phyloP scores from a whole-genome alignment of 2,113 vertebrate species.

The Callipepla squamata region DNA sequence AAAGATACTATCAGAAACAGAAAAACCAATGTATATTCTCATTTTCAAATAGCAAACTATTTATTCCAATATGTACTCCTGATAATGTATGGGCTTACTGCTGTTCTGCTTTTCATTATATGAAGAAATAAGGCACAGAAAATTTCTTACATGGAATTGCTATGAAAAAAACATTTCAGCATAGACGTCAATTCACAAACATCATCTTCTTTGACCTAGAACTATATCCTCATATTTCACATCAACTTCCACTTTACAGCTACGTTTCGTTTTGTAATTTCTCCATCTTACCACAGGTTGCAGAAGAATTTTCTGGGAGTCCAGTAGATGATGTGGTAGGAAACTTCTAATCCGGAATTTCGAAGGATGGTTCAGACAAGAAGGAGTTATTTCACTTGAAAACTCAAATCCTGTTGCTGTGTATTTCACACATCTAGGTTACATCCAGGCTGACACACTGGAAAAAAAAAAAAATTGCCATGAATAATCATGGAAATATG shows the following conservation, averaged over 20 bases:
- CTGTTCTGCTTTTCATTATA: background rate
- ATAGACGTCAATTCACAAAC: background rate
- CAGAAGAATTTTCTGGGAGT: background rate
- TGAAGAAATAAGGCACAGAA: background rate
- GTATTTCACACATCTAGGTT: background rate
- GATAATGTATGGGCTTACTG: background rate
- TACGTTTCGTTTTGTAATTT: background rate
- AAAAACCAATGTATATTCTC: background rate
- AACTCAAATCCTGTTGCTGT: background rate
- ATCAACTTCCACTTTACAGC: background rate
- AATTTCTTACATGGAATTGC: background rate
- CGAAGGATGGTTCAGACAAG: background rate
- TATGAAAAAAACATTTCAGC: background rate
- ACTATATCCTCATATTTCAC: fast-evolving
- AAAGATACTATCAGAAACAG: background rate
- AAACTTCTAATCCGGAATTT: background rate
- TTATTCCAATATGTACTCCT: background rate
- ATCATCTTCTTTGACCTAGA: background rate
- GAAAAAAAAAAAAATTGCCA: background rate
- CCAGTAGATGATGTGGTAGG: background rate
- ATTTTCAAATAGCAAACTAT: background rate
- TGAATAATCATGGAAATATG: background rate
- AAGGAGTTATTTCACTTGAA: background rate
- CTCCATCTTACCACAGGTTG: constrained; percentile 25
- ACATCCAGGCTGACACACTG: background rate